Base-by-base conservation (phyloP, 2,797 vertebrate species). In the Acanthopagrus latus region DNA sequence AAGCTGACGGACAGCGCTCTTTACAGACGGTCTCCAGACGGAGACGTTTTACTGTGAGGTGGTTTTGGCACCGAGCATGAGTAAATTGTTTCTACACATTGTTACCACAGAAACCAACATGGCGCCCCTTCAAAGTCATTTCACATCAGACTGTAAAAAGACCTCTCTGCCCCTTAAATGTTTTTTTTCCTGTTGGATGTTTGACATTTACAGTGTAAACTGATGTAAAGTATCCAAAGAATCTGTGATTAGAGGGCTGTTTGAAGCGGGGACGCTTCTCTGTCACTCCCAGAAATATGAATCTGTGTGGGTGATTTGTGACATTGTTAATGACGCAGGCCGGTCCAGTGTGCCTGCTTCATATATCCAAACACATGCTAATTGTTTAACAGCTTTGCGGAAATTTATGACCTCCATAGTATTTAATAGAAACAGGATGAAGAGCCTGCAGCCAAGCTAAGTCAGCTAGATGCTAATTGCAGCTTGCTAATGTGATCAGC, bases 61-160 rank as follows among this genome's bases (percentile, higher is more conserved):
- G 20, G 43, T 23, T 68, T 50, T 62, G 63, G 55, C 60, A 38
- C n/a, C 11, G 8, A 52, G 29, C 21, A 25, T 43, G 41, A 52
- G 41, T 41, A 33, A 56, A 80, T 46, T 55, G 11, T 57, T 55
- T n/a, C 29, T 43, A 48, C 55, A 46, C 60, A 18, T 14, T 33
- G 64, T 77, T 57, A 46, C 78, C 73, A 55, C 71, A 60, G 75
- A 79, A 82, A 87, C 66, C 63, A 71, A 50, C 70, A 71, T 57
- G 74, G 33, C 50, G 67, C 21, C 44, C 54, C 27, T 64, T 64
- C 52, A 69, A 67, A 66, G 62, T 29, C 65, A 17, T 16, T 57
- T 64, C 12, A 50, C 41, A 33, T 56, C 21, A 38, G 47, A 63
- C 47, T 54, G 73, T 54, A 78, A 63, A 78, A 68, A 68, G 57